Base-by-base conservation (phyloP, 1,140 invertebrate species). In the Cepaea nemoralis region DNA sequence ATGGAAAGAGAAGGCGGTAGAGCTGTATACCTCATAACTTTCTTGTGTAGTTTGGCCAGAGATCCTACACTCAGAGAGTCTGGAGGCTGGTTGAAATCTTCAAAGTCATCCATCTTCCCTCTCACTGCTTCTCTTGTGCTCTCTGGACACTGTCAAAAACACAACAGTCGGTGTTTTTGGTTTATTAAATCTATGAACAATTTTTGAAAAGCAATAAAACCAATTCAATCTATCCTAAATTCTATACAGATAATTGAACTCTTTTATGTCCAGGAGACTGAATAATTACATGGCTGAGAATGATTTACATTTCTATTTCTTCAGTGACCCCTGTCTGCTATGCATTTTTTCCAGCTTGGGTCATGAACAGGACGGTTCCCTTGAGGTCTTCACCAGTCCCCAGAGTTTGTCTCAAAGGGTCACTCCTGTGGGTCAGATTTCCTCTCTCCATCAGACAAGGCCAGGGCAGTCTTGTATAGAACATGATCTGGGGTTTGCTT, bases 11-110 rank as follows among this genome's bases (percentile, higher is more conserved):
- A 22, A 3, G n/a, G n/a, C 50, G n/a, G 22, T 45, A 45, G 19
- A 55, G 35, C 31, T 31, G 73, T 35, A 2, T 1, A 80, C 78
- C 78, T 80, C 14, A 80, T 80, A n/a, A 93, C 89, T 84, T 91
- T 89, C 27, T 95, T 96, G 92, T 99, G 97, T 6, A 99, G 91
- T 0, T 95, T 88, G 59, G 92, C 90, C 76, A 92, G 84, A n/a
- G 85, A 80, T 48, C 89, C 87, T 80, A 90, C 89, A 67, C 87
- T 88, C 5, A 89, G 84, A 2, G 85, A 96, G 85, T 97, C 94
- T 2, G 94, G 94, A 1, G 96, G 95, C 6, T 94, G 92, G 87
- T 95, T 94, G 16, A 88, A 91, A 35, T 91, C 90, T 50, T 90
- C 89, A 82, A 88, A 91, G 83, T 91, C 91, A 75, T 91, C 88